These are phyloP conservation scores for Cinclus mexicanus DNA, from an alignment of 2,113 vertebrate genomes.

Conservation along the genomic window DNA sequence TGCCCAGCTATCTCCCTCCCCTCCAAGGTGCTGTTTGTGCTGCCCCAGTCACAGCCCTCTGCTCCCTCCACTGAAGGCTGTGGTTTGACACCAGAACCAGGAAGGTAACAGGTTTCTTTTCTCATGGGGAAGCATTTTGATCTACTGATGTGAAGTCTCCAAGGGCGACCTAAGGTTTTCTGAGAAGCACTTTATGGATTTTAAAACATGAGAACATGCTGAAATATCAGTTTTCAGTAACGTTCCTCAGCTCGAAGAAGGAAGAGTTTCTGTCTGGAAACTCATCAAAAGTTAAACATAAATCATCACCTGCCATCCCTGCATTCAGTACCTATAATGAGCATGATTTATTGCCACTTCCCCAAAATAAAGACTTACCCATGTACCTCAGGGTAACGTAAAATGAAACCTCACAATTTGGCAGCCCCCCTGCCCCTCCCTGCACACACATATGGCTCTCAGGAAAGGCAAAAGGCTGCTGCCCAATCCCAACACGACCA, in stretches of 20 bases:
- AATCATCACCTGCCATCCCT: not conserved
- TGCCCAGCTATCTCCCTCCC: not conserved
- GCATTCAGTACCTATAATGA: not conserved
- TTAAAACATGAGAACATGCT: not conserved
- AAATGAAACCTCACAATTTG: not conserved
- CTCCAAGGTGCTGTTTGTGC: not conserved
- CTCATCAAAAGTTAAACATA: not conserved
- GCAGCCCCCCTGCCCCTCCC: not conserved
- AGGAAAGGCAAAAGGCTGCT: not conserved
- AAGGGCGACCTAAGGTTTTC: not conserved
- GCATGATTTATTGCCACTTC: not conserved
- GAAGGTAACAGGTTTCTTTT: not conserved
- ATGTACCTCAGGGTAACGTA: not conserved
- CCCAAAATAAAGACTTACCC: not conserved
- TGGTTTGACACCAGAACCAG: not conserved
- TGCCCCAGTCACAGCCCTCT: not conserved
- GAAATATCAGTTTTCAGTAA: not conserved
- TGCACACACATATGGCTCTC: not conserved
- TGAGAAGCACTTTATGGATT: not conserved
- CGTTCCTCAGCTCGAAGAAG: not conserved
- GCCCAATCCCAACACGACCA: not conserved
- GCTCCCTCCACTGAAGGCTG: not conserved
- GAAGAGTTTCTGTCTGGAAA: not conserved
- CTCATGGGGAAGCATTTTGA: not conserved
- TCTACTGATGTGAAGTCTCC: not conserved